Base-by-base conservation (phyloP, 2,797 vertebrate species). In the Malacoctenus gilli region DNA sequence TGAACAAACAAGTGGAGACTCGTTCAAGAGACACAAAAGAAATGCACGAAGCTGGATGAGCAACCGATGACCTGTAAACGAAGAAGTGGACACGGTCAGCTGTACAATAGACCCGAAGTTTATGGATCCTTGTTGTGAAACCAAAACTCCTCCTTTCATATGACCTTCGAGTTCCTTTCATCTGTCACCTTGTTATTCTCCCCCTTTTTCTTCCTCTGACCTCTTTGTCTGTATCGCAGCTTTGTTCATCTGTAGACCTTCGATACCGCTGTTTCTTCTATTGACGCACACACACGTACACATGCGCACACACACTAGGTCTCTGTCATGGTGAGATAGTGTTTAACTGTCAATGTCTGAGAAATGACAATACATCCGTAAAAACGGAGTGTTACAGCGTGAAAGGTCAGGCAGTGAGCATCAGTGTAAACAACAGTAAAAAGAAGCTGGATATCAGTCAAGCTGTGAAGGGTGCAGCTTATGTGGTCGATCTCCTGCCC, bases 261-360 rank as follows among this genome's bases (percentile, higher is more conserved):
- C 52, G n/a, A 47, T 60, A 69, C 15, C 36, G 10, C 16, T 16
- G 35, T 28, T 49, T 68, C 64, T 60, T 58, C 60, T 8, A 12
- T n/a, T 50, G 22, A 62, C 34, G 49, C 35, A 49, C 41, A 55
- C 22, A 6, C 30, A 6, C 30, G 12, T 11, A 32, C 30, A 10
- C 15, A 50, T 22, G 58, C 34, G 49, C 35, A 49, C 41, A 50
- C 22, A 12, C 15, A 54, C 56, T 37, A 19, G 50, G 8, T 41
- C 50, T 52, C 61, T 71, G 66, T 39, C 31, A 57, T 20, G 11
- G 43, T 21, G 58, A 68, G 64, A 75, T 59, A 65, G 18, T 37
- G 4, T 34, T 47, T 43, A 44, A 35, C 7, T 6, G 52, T 38
- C 64, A 34, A 43, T 15, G 14, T 48, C 10, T 53, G 60, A 72